A percentile compares a stretch with the other conserved stretches of the same genome.
Conservation (phyloP, 2,797 vertebrate genomes). For the Synaphobranchus kaupii region DNA sequence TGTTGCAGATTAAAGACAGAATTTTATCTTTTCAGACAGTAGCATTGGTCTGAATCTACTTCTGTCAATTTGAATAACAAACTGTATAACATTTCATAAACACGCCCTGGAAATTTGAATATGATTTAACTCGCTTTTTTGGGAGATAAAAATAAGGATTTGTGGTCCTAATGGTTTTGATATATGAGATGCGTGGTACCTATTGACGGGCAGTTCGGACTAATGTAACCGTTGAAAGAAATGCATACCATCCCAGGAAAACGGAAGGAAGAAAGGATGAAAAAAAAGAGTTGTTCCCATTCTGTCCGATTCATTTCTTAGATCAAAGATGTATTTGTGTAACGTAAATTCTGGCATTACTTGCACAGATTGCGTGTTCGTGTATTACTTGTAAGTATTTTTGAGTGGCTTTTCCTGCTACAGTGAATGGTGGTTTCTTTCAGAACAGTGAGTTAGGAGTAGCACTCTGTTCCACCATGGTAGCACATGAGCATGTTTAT, state of each 20-base stretch:
- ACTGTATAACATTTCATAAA: constrained; percentile 16
- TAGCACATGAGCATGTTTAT: neutral
- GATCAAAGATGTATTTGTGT: neutral
- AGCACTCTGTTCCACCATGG: neutral
- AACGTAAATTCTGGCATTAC: neutral
- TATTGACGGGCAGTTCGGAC: neutral
- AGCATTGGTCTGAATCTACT: constrained; percentile 46
- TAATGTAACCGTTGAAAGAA: neutral
- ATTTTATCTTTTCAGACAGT: constrained; percentile 52
- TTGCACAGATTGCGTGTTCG: neutral
- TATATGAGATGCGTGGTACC: constrained; percentile 6
- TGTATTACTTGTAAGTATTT: neutral
- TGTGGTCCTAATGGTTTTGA: constrained; percentile 21
- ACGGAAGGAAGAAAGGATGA: neutral
- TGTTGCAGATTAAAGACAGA: constrained; percentile 45
- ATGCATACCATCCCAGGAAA: constrained; percentile 14
- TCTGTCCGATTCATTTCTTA: constrained; percentile 37
- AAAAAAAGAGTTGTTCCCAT: neutral
- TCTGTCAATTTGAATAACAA: constrained; percentile 42
- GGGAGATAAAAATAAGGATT: constrained; percentile 12
- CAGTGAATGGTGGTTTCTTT: neutral
- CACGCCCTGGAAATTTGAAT: neutral
- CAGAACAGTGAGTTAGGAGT: neutral
- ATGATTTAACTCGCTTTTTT: neutral
- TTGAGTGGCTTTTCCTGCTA: neutral